Base-by-base conservation (phyloP, 2,113 vertebrate species). In the Lepus europaeus region DNA sequence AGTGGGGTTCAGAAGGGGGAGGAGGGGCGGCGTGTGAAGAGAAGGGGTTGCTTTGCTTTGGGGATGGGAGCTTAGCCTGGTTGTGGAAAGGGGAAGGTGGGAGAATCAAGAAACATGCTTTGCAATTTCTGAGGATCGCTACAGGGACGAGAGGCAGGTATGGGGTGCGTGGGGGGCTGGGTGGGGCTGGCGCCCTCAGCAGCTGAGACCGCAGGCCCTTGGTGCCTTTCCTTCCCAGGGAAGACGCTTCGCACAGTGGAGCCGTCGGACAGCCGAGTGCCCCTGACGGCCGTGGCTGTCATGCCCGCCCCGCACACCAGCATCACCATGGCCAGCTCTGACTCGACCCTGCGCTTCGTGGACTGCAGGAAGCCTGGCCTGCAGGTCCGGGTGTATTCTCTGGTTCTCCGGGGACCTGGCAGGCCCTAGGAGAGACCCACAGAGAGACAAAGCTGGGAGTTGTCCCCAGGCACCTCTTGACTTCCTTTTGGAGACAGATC, bases 301-400 rank as follows among this genome's bases (percentile, higher is more conserved):
- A 99, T 99, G 99, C 99, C 99, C 0, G 98, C 99, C 33, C 99
- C 99, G 45, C 98, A 99, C 69, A 98, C 98, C 98, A 99, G 99
- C 87, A 98, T 99, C 94, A 98, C 99, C 25, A 99, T 99, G 97
- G 99, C 99, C 97, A 99, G 99, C 0, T 99, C 99, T 0, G 99
- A 99, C 98, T 99, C 99, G 0, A 98, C 99, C 93, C 99, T 99
- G 87, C 99, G 99, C 85, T 99, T 99, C 97, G 99, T 99, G 70
- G 99, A 99, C 96, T 99, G 99, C 90, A 99, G 99, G 94, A 99
- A 99, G 95, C 99, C 99, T 1, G 99, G 99, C 63, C 95, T 99
- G 22, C 99, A 99, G 99, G 99, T 99, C 89, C 91, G 96, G 81
- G 84, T 80, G 25, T 22, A 0, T 63, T 20, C 0, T 0, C 2